Base-by-base conservation (phyloP, 2,113 vertebrate species). In the Corythornis madagascariensis region DNA sequence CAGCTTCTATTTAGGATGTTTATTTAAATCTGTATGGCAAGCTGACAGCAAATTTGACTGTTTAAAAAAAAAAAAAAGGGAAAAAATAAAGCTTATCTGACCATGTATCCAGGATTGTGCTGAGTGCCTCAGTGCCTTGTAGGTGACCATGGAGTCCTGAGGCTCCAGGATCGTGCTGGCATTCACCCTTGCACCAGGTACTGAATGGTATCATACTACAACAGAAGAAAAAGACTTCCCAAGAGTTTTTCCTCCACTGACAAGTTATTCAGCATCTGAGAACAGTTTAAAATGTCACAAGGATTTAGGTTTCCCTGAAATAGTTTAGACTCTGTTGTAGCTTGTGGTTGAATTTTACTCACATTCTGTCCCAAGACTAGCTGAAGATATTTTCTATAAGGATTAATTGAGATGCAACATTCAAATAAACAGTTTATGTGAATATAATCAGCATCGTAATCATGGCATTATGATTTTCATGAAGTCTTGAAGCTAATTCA, bases 11-110 rank as follows among this genome's bases (percentile, higher is more conserved):
- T 61, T 7, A 19, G 26, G 92, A 52, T 88, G 50, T 93, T 91
- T 73, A 85, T 91, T 50, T 56, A 71, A 95, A 89, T 78, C 57
- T 88, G 43, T 65, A 71, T 29, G n/a, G 67, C 45, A 47, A 48
- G 47, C 73, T 83, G 75, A 47, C 60, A 15, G 56, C 35, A 66
- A 74, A 45, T 35, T n/a, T 93, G 73, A 70, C 60, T 47, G 17
- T 15, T 28, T 42, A 63, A 43, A 45, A 42, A 38, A 67, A 35
- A 35, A 60, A 24, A 15, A 35, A 20, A 26, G 26, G 43, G 16
- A 12, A 35, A 40, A 48, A 40, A 60, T 19, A 3, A 4, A 4
- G 4, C 1, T 83, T 73, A 55, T 52, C 40, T 81, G 35, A 2
- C 6, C 10, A 38, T 77, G 88, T 78, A 14, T 35, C 26, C 33